Percentiles rank a stretch among this genome's conserved stretches.
These are phyloP conservation scores for Drosophila pseudotalamancana DNA, from an alignment of 2,888 invertebrate genomes.

Conservation along the genomic window DNA sequence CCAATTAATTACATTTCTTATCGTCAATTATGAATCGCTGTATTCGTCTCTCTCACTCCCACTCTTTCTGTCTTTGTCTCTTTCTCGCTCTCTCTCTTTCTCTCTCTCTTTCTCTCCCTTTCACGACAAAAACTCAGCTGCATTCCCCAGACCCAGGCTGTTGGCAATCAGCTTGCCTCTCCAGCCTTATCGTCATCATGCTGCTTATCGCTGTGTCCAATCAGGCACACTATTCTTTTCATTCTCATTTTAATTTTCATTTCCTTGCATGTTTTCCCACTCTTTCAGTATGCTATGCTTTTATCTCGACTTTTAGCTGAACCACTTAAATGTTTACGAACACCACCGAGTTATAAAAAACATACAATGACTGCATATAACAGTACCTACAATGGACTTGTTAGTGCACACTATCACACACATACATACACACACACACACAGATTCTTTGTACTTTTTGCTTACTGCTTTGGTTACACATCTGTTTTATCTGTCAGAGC, in stretches of 20 bases:
- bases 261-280: slow-evolving; percentile 37
- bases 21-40: slow-evolving; percentile 57
- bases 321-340: slow-evolving; percentile 34
- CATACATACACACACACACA: background rate
- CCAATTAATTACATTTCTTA: slow-evolving; percentile 67
- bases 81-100: background rate
- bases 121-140: slow-evolving; percentile 17
- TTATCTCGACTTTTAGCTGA: slow-evolving; percentile 41
- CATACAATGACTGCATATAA: slow-evolving; percentile 37
- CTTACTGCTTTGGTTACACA: slow-evolving; percentile 24
- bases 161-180: slow-evolving; percentile 39
- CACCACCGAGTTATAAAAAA: slow-evolving; percentile 42
- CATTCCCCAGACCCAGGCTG: background rate
- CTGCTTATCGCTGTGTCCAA: slow-evolving; percentile 59
- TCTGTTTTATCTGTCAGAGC: slow-evolving; percentile 36
- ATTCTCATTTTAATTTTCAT: slow-evolving; percentile 37
- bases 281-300: slow-evolving; percentile 20
- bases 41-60: slow-evolving; percentile 1
- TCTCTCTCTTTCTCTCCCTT: background rate
- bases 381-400: slow-evolving; percentile 29
- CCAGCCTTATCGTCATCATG: slow-evolving; percentile 53
- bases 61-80: background rate
- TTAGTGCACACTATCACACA: slow-evolving; percentile 7
- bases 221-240: slow-evolving; percentile 67
- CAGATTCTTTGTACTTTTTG: background rate